Conservation (phyloP, 2,113 vertebrate species). For the Rhinoderma darwinii region DNA sequence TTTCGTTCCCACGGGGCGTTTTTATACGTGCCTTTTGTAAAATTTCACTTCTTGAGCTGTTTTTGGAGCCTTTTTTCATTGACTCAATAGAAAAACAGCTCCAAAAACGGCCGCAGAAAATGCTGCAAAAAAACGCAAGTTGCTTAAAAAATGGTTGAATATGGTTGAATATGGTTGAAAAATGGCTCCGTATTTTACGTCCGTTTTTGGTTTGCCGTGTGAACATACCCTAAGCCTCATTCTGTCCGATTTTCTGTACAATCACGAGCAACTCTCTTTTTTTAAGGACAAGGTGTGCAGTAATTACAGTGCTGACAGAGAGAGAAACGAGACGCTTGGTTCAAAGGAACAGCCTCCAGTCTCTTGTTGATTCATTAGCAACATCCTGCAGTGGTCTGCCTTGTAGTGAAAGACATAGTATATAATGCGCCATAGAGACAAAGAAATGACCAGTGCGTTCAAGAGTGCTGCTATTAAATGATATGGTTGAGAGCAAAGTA, state of each 20-base stretch:
- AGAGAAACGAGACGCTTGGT: slow-evolving; percentile 35
- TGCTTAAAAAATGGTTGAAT: no score
- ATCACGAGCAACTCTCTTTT: background rate
- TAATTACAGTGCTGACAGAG: slow-evolving; percentile 54
- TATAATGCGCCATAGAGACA: slow-evolving; percentile 17
- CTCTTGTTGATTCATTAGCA: slow-evolving; percentile 56
- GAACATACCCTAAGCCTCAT: no score
- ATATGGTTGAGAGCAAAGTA: background rate
- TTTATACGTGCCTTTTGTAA: no score
- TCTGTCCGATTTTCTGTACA: slow-evolving; percentile 5
- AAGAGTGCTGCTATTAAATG: background rate
- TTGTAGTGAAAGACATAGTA: slow-evolving; percentile 28
- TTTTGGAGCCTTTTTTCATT: no score
- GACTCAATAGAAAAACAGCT: no score
- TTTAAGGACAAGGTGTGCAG: slow-evolving; percentile 52
- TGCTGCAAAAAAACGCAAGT: no score
- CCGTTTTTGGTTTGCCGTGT: no score
- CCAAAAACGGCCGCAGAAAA: no score
- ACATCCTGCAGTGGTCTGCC: slow-evolving; percentile 40
- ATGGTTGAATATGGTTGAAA: no score
- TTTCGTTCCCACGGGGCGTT: no score
- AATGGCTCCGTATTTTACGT: no score
- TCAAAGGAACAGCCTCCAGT: slow-evolving; percentile 44
- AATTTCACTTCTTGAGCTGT: no score
- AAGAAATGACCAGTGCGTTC: background rate